These are phyloP conservation scores for Tubulanus polymorphus DNA, from an alignment of 2,888 invertebrate genomes.

Conservation along the genomic window DNA sequence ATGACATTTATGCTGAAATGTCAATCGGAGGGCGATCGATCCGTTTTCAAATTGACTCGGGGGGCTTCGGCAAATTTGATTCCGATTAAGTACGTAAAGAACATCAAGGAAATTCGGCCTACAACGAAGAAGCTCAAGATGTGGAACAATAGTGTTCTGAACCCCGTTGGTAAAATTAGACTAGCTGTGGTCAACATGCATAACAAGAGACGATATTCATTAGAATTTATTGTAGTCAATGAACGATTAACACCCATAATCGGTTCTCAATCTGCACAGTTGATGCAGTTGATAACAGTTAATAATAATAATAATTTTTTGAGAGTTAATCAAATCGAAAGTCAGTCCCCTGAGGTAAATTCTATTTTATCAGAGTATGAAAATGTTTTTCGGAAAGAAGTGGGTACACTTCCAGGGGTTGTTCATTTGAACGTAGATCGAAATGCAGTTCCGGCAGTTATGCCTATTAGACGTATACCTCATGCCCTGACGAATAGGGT, in stretches of 20 bases:
- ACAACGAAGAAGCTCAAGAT: background rate
- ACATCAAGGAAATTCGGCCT: background rate
- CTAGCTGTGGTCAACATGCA: constrained; percentile 3
- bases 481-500: background rate
- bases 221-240: constrained; percentile 12
- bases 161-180: background rate
- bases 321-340: background rate
- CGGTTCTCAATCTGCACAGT: background rate
- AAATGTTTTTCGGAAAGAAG: background rate
- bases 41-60: constrained; percentile 14
- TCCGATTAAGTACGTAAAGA: constrained; percentile 4
- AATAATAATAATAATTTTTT: constrained; percentile 6
- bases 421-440: background rate
- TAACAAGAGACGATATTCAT: constrained; percentile 8
- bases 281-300: constrained; percentile 11
- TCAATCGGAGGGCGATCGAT: background rate
- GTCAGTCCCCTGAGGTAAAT: background rate
- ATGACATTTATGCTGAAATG: background rate
- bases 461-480: constrained; percentile 1
- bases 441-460: background rate
- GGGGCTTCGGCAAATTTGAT: constrained; percentile 13
- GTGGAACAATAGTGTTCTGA: constrained; percentile 2
- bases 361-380: no score
- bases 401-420: background rate
- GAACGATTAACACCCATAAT: constrained; percentile 11